These are phyloP conservation scores for Tetheella fluctuosa DNA, from an alignment of 2,888 invertebrate genomes.

Conservation along the genomic window DNA sequence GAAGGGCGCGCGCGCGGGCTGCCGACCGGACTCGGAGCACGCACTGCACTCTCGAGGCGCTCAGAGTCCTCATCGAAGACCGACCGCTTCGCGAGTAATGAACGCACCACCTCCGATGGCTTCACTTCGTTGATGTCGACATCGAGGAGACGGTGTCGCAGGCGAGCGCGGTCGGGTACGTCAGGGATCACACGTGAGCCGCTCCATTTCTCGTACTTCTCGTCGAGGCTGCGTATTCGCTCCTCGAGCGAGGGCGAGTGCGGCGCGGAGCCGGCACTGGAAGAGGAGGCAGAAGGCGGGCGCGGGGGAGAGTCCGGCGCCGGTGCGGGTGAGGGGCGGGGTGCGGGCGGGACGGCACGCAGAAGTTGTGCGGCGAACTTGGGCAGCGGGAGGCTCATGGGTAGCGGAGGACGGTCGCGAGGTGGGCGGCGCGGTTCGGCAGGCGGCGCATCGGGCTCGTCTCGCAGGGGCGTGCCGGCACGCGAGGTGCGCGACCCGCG, in stretches of 20 bases:
- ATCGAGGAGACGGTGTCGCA: conserved; percentile 90
- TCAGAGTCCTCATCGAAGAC: conserved; percentile 98
- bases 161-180: conserved; percentile 83
- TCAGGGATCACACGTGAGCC: conserved; percentile 85
- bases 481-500: conserved; percentile 85
- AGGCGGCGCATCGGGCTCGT: conserved; percentile 90
- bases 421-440: conserved; percentile 90
- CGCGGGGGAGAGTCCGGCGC: conserved; percentile 88
- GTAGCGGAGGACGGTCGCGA: conserved; percentile 85
- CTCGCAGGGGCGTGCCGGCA: conserved; percentile 93
- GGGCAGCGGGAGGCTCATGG: conserved; percentile 93
- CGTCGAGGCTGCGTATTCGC: conserved; percentile 95
- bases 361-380: conserved; percentile 91
- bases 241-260: conserved; percentile 93
- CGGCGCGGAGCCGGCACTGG: conserved; percentile 89
- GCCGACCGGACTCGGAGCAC: conserved; percentile 86
- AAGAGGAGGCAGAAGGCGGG: conserved; percentile 89
- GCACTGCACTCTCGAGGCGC: conserved; percentile 94
- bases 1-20: conserved; percentile 75
- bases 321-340: conserved; percentile 76
- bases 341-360: conserved; percentile 78
- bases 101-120: conserved; percentile 97
- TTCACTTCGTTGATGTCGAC: conserved; percentile 92
- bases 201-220: conserved; percentile 96
- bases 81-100: conserved; percentile 95